A percentile compares a stretch with the other conserved stretches of the same genome.
Conservation (phyloP, 2,113 vertebrate species). For the Hyperopisus bebe region DNA sequence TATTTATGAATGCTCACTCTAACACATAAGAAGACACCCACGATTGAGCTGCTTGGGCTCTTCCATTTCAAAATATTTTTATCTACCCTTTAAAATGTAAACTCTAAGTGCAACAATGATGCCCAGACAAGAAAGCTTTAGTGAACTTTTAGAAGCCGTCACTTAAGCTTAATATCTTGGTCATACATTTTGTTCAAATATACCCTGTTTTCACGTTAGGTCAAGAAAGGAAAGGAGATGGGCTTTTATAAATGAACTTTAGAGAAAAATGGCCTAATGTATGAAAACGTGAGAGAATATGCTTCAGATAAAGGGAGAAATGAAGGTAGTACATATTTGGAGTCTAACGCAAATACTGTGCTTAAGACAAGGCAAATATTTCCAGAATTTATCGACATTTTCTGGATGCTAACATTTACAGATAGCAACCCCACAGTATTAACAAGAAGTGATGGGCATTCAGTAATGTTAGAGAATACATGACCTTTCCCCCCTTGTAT, state of each 20-base stretch:
- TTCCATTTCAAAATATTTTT: slow-evolving; percentile 76
- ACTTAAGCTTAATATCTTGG: slow-evolving; percentile 64
- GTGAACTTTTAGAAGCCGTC: slow-evolving; percentile 58
- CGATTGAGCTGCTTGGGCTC: slow-evolving; percentile 66
- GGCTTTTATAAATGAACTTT: slow-evolving; percentile 40
- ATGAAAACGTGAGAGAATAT: slow-evolving; percentile 43
- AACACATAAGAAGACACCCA: slow-evolving; percentile 80
- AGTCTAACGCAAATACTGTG: slow-evolving; percentile 15
- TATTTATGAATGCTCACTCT: slow-evolving; percentile 94
- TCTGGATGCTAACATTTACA: background rate
- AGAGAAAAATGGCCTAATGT: slow-evolving; percentile 54
- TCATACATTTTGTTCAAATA: slow-evolving; percentile 93
- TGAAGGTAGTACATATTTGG: slow-evolving; percentile 36
- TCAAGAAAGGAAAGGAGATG: slow-evolving; percentile 74
- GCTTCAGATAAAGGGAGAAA: slow-evolving; percentile 27
- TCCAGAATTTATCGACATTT: slow-evolving; percentile 13
- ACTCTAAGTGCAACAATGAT: slow-evolving; percentile 99
- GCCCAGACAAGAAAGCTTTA: slow-evolving; percentile 68
- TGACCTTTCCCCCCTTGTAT: slow-evolving; percentile 5
- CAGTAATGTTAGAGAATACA: slow-evolving; percentile 23
- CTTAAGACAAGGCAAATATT: slow-evolving; percentile 22
- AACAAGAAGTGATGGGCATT: slow-evolving; percentile 20
- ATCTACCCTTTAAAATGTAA: slow-evolving; percentile 97
- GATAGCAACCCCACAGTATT: slow-evolving; percentile 39
- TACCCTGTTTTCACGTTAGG: slow-evolving; percentile 99